Base-by-base conservation (phyloP, 2,888 invertebrate species). In the Nomada ruficornis region DNA sequence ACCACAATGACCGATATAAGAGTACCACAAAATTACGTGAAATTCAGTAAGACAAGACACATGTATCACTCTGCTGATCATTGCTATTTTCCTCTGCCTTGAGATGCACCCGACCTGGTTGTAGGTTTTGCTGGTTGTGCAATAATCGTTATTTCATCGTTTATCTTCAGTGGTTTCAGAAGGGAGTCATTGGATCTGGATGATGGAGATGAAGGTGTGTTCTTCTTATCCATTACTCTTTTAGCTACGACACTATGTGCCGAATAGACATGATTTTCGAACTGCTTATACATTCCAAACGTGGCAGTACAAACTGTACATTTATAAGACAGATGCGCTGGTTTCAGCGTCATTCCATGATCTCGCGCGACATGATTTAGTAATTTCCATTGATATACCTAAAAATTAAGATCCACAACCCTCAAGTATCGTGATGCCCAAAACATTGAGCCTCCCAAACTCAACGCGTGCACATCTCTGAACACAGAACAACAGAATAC, bases 271-370 rank as follows among this genome's bases (percentile, higher is more conserved):
- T 98, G 98, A 93, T 97, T 98, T 93, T 98, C 98, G 91, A 98
- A 98, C 91, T 98, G 97, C 94, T 98, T 98, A 95, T 98, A 98
- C 97, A 98, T 98, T 90, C 98, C 98, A 92, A 98, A 98, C 3
- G 98, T 98, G 36, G 98, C 98, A 55, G 98, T 98, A 94, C 98
- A 98, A 44, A 98, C 98, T 15, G 98, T 98, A 94, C 98, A 98
- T 94, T 98, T 98, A 95, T 98, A 98, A 47, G 98, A 98, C 76
- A 98, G 95, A 94, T 98, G 98, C 54, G 98, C 98, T 29, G 98
- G 98, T 93, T 98, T 98, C 86, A 98, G 94, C 52, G 97, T 97
- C 95, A 98, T 96, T 91, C 97, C 97, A 94, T 98, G 98, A 94
- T 98, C 98, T 88, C 97, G 96, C 63, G 98, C 97, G 80, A 98